Evolutionary conservation across 1,140 invertebrate genomes (phyloP).

Genomic region (Pseudoatta argentina): DNA sequence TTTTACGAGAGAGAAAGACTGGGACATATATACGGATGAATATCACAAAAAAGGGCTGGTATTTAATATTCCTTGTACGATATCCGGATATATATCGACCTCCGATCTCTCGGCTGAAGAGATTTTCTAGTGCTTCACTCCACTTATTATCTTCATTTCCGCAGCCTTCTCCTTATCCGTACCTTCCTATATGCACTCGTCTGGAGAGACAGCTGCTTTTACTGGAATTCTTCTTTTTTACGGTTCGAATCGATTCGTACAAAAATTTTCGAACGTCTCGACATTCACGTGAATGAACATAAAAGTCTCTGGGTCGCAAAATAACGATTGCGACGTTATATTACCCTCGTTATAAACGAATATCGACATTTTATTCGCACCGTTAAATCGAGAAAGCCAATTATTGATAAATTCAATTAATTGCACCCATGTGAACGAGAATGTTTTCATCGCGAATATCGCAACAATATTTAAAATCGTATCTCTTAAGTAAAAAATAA

Average conservation of each 20-base stretch:
- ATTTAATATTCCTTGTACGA: slow-evolving; percentile 53
- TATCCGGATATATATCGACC: slow-evolving; percentile 37
- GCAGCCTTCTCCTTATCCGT: slow-evolving; percentile 37
- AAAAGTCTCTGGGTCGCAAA: slow-evolving; percentile 10
- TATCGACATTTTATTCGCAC: slow-evolving; percentile 12
- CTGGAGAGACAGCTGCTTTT: slow-evolving; percentile 5
- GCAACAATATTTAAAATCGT: slow-evolving; percentile 15
- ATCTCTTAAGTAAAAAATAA: slow-evolving; percentile 43
- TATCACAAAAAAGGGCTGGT: neutral
- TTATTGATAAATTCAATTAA: slow-evolving; percentile 49
- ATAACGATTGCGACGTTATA: neutral
- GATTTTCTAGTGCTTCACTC: slow-evolving; percentile 41
- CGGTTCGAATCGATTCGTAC: neutral
- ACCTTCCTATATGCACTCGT: slow-evolving; percentile 43
- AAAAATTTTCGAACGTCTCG: slow-evolving; percentile 5
- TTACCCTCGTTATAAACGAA: slow-evolving; percentile 10
- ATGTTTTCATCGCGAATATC: slow-evolving; percentile 31
- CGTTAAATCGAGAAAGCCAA: slow-evolving; percentile 32
- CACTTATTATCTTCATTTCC: slow-evolving; percentile 62
- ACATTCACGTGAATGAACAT: neutral
- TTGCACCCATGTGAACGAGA: slow-evolving; percentile 10
- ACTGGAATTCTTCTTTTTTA: neutral
- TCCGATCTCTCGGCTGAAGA: slow-evolving; percentile 18
- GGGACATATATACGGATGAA: slow-evolving; percentile 3
- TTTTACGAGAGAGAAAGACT: neutral